Conservation (phyloP, 2,797 vertebrate species). For the Poeciliopsis turneri region DNA sequence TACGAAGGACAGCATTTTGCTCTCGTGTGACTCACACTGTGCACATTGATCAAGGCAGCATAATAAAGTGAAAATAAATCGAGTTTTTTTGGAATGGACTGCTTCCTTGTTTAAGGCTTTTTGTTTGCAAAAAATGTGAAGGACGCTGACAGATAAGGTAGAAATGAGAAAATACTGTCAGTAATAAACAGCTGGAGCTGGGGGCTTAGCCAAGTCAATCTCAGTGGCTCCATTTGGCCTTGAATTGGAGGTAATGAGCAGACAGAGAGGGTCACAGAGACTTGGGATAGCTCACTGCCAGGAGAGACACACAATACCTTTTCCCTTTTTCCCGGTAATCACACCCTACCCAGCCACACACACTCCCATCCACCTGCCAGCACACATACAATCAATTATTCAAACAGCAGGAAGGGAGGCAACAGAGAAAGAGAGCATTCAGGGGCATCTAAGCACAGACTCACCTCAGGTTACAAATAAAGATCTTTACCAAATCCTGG, state of each 20-base stretch:
- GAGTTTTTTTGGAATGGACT: slow-evolving; percentile 27
- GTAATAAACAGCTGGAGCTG: slow-evolving; percentile 60
- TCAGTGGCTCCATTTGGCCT: slow-evolving; percentile 74
- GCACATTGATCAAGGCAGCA: slow-evolving; percentile 32
- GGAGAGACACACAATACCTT: slow-evolving; percentile 69
- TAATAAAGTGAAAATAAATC: slow-evolving; percentile 39
- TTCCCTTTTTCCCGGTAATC: slow-evolving; percentile 61
- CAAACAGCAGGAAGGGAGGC: slow-evolving; percentile 48
- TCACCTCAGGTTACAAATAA: slow-evolving; percentile 55
- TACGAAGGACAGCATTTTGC: slow-evolving; percentile 36
- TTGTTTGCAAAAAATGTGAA: slow-evolving; percentile 21
- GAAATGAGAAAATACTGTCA: slow-evolving; percentile 46
- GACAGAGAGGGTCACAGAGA: slow-evolving; percentile 76
- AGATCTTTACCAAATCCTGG: slow-evolving; percentile 36
- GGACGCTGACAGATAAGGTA: slow-evolving; percentile 8
- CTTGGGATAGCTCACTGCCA: slow-evolving; percentile 60
- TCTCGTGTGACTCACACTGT: slow-evolving; percentile 37
- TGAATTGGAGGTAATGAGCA: slow-evolving; percentile 80
- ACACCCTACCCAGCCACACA: slow-evolving; percentile 39
- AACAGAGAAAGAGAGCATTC: slow-evolving; percentile 56
- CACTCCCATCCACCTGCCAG: slow-evolving; percentile 17
- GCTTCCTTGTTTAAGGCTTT: slow-evolving; percentile 16
- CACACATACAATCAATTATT: slow-evolving; percentile 44
- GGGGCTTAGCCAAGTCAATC: slow-evolving; percentile 72
- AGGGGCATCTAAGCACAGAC: slow-evolving; percentile 41